Base-by-base conservation (phyloP, 2,888 invertebrate genomes). In the Andrena minutula region DNA sequence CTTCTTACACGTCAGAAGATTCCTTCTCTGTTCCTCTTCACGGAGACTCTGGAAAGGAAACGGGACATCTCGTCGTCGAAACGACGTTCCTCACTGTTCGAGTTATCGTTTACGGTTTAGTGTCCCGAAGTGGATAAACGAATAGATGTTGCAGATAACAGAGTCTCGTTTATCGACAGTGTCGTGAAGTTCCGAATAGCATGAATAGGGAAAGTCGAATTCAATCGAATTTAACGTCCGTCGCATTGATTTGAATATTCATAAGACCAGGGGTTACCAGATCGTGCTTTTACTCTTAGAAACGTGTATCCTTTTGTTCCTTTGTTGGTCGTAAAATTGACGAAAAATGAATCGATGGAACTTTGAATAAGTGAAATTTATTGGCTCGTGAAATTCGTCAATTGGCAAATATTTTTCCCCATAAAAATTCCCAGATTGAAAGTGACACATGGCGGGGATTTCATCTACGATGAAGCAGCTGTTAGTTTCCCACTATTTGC, bases 241-340 rank as follows among this genome's bases (percentile, higher is more conserved):
- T n/a, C 10, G 28, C 41, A 70, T 76, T 76, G 30, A 53, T 76
- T 71, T 76, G 47, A 78, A 78, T 78, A 78, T 78, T 78, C 74
- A 68, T 61, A 60, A 30, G 73, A 12, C 28, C 65, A 51, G 58
- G 64, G 56, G 65, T 58, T 65, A 23, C 35, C 35, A 2, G 74
- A n/a, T 68, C 7, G 20, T 1, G 3, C 23, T 68, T 74, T 78
- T 20, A 68, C 35, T 12, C 12, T 41, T 68, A 61, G 41, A 66
- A 66, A 53, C 73, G 51, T 66, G 30, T 23, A 30, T 41, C 7
- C 61, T 41, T 61, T 10, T 30, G n/a, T 28, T 53, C 12, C 28
- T 28, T 28, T 35, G 6, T 23, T 41, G 4, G 23, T 49, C 7
- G 65, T 26, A 12, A 16, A 26, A 26, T 8, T n/a, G 16, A 47